Conservation (phyloP, 2,113 vertebrate genomes). For the Taurulus bubalis region DNA sequence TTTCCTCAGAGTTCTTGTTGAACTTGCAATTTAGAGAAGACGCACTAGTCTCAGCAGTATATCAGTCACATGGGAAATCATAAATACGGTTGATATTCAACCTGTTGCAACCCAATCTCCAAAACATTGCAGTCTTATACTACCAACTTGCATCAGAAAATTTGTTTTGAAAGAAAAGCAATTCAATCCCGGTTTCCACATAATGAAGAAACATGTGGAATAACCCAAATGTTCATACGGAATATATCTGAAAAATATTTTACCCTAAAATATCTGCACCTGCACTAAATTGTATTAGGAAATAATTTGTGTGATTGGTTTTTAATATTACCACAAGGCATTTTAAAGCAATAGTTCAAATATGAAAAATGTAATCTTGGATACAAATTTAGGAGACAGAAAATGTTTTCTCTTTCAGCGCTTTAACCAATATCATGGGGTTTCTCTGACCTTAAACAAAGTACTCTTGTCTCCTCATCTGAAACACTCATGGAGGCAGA, state of each 20-base stretch:
- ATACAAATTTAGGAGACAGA: background rate
- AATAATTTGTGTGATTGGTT: background rate
- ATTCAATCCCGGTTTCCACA: background rate
- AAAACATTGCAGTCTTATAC: background rate
- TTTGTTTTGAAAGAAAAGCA: background rate
- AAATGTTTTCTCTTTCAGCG: background rate
- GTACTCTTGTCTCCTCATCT: background rate
- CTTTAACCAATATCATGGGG: background rate
- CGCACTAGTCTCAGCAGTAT: background rate
- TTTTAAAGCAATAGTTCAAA: background rate
- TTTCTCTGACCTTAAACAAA: background rate
- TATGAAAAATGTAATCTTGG: background rate
- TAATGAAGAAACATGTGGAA: slow-evolving; percentile 6
- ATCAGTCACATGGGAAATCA: background rate
- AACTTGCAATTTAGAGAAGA: background rate
- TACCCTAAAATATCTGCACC: background rate
- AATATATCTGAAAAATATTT: background rate
- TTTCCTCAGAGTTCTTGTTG: background rate
- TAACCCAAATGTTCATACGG: background rate
- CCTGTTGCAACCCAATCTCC: too few relatives aligned
- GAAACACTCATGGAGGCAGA: background rate
- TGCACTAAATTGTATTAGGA: background rate
- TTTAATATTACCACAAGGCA: background rate
- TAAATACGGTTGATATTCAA: background rate
- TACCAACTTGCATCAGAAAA: background rate